A percentile compares a stretch with the other conserved stretches of the same genome.
Evolutionary conservation across 2,797 vertebrate genomes (phyloP).

Genomic region (Spea hammondii): DNA sequence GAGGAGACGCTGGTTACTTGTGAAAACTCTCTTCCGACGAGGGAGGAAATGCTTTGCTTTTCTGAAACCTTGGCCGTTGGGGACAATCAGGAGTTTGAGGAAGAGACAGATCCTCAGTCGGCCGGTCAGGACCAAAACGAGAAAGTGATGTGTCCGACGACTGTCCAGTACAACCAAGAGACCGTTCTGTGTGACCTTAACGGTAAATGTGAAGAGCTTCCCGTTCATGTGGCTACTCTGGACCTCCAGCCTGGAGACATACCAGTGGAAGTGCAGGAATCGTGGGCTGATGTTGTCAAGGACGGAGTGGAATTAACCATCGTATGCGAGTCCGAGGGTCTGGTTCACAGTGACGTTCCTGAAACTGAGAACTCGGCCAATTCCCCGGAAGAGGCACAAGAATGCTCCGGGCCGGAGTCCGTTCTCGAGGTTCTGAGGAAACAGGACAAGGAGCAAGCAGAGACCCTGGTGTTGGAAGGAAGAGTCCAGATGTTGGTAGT

Average conservation of each 20-base stretch:
- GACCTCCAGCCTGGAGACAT: conserved; percentile 20
- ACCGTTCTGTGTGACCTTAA: neutral
- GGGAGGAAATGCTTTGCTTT: conserved; percentile 54
- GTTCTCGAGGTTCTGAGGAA: conserved; percentile 76
- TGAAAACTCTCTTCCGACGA: conserved; percentile 15
- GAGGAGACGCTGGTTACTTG: neutral
- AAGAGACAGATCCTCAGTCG: conserved; percentile 51
- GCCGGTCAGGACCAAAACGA: conserved; percentile 25
- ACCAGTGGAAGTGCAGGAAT: conserved; percentile 27
- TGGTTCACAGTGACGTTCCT: neutral
- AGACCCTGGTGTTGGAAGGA: conserved; percentile 86
- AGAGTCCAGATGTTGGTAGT: conserved; percentile 90
- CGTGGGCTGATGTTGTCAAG: conserved; percentile 53
- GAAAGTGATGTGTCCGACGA: conserved; percentile 49
- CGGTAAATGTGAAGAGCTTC: neutral
- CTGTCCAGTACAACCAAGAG: neutral
- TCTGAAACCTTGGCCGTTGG: conserved; percentile 54
- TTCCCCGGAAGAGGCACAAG: neutral
- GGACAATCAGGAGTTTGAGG: conserved; percentile 59
- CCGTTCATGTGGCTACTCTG: conserved; percentile 11
- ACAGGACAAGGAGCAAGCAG: conserved; percentile 86
- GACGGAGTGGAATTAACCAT: conserved; percentile 21
- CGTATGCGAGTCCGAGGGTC: conserved; percentile 31
- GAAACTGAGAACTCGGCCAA: neutral
- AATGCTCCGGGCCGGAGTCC: conserved; percentile 60